Evolutionary conservation across 2,888 invertebrate genomes (phyloP), one percentile per base, ranked within the genome.

Genomic region (Ochropacha duplaris): DNA sequence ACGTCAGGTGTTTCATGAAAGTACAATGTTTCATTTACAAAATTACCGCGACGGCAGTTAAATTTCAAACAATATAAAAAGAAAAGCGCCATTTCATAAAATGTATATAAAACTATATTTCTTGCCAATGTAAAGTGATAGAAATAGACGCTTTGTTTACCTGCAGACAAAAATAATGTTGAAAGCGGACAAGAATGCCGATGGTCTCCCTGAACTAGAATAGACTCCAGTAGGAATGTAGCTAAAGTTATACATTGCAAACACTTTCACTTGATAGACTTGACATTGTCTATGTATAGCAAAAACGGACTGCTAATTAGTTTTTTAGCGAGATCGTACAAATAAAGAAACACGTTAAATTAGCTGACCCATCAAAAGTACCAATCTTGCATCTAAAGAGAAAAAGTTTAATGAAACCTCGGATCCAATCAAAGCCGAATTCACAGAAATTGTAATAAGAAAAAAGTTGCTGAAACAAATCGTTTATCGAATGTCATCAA

Each of bases 401-500:
- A 63, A 66, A 61, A 69, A 65, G 60, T 58, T 62, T 76, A 70
- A 77, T 73, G 74, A 73, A 75, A 76, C 71, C 76, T 68, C 68
- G 64, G 66, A 69, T 71, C 76, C 71, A 84, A 84, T 86, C 83
- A 85, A 81, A 76, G 76, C 75, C 76, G 79, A 76, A 83, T 82
- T 75, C 69, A 60, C 62, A 59, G 72, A 76, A 74, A 69, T 69
- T 76, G 69, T 82, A 83, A 84, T 83, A 80, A 80, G 72, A 82
- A 86, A 79, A 60, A 72, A 82, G 83, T 85, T 78, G 77, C 76
- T 65, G 71, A 76, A 74, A 76, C 71, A 81, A 87, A 87, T 86
- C 89, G 87, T 88, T 90, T 86, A 92, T 91, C 87, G 90, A 83
- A 81, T 88, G 88, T 88, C 89, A 88, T 91, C 87, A 88, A 90